phyloP scores from a whole-genome alignment of 2,797 vertebrate species.

The Glyptemys insculpta region DNA sequence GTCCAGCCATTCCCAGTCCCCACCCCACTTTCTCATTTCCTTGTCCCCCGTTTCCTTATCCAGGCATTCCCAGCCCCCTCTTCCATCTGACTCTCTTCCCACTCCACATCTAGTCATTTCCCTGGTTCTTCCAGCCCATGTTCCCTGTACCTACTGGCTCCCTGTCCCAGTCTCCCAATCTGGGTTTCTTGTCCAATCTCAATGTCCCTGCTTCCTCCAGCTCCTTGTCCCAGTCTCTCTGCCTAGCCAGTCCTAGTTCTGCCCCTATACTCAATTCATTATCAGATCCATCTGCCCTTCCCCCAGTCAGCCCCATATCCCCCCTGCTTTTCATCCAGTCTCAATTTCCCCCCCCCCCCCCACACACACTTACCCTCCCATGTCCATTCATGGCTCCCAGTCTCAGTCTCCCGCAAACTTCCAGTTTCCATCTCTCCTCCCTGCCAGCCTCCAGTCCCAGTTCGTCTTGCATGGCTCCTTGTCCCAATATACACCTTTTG shows the following conservation, averaged over 20 bases:
- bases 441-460: not conserved
- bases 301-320: too few relatives aligned
- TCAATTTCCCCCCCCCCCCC: not conserved
- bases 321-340: too few relatives aligned
- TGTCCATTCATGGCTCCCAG: too few relatives aligned
- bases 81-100: not conserved
- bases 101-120: not conserved
- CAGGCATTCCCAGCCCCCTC: not conserved
- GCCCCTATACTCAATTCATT: too few relatives aligned
- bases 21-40: too few relatives aligned
- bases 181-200: not conserved
- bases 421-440: not conserved
- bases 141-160: not conserved
- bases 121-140: not conserved
- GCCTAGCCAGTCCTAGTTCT: too few relatives aligned
- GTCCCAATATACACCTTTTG: not conserved
- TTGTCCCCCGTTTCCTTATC: too few relatives aligned
- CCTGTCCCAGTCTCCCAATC: not conserved
- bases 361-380: too few relatives aligned
- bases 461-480: not conserved
- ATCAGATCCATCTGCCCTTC: too few relatives aligned
- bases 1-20: not conserved
- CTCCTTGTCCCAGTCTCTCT: not conserved
- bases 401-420: too few relatives aligned
- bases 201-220: not conserved